Evolutionary conservation across 2,113 vertebrate genomes (phyloP), one percentile per base, ranked within the genome.

Genomic region (Rhabdornis inornatus): DNA sequence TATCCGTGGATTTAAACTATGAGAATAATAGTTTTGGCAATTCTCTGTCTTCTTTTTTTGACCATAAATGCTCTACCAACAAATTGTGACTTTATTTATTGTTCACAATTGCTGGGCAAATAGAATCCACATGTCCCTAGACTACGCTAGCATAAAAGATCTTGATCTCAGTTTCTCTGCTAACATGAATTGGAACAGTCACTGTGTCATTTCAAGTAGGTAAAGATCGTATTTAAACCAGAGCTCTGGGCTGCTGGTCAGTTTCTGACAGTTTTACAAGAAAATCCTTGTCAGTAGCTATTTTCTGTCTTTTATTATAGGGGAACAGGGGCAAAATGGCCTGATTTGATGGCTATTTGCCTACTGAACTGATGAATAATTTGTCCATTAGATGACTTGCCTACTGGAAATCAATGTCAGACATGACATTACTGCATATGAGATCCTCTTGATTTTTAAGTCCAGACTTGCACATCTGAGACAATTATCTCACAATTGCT

Each of bases 21-120:
- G 78, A 85, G 91, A 96, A 92, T 92, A 92, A 95, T n/a, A 70
- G 59, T 72, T 92, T 47, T 59, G 74, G 77, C 74, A 96, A 89
- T 92, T 79, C 42, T 69, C 45, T 53, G 17, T 53, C 53, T 71
- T 91, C 31, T 91, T 86, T 85, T 94, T 88, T 49, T 60, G 56
- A 78, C 42, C 35, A 45, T 87, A 84, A 95, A 91, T 82, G 60
- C n/a, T 92, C 70, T 82, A 87, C 84, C 82, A 96, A 92, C 72
- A 87, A 87, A 88, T 55, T 94, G 66, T 83, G 72, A 86, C 52
- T 91, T 89, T 90, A 87, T 92, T 95, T 92, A 83, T 91, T 90
- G 88, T 52, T 75, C 85, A 52, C 76, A 94, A 92, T 88, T 93
- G 56, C 85, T 71, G 44, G 47, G 42, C 69, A 96, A 95, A 96